Base-by-base conservation (phyloP, 2,888 invertebrate genomes). In the Stenodema calcarata region DNA sequence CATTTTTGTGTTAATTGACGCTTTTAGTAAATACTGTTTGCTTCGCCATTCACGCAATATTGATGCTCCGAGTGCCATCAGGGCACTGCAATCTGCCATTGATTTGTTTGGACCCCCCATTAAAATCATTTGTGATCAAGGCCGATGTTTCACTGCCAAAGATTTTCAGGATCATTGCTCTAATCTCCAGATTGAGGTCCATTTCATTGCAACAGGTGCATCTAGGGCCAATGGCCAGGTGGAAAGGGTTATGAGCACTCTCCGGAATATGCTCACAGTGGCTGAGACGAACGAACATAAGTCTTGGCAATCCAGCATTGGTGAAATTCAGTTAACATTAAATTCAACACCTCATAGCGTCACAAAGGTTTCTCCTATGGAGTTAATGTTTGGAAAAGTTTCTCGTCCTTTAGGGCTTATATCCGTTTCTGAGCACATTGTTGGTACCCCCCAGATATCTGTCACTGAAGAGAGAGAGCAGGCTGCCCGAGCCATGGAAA, bases 261-360 rank as follows among this genome's bases (percentile, higher is more conserved):
- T 80, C 9, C 23, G 30, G 16, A 50, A 80, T 27, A 80, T 80
- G 80, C 54, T 80, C 6, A 80, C 54, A n/a, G 80, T 80, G 12
- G 50, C 80, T 50, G 50, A 80, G n/a, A 50, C 28, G 14, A 18
- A 80, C 30, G 27, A 80, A 80, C 50, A 80, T 30, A 80, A 35
- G 23, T 27, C 80, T 4, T 80, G 80, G 80, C 80, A 80, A 14
- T 47, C 47, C 14, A 16, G 16, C 28, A 80, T 80, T 12, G 80
- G 80, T n/a, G 14, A 80, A 14, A 80, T 80, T 50, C 80, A 80
- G 50, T 80, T 80, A 50, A 16, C 80, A 18, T 44, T 79, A 44
- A 79, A 79, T 79, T 9, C 50, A 12, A 50, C 80, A 16, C 50
- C 30, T 27, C 80, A 80, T 28, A 28, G 16, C 14, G 18, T 50